Base-by-base conservation (phyloP, 2,113 vertebrate species). In the Sapayoa aenigma region DNA sequence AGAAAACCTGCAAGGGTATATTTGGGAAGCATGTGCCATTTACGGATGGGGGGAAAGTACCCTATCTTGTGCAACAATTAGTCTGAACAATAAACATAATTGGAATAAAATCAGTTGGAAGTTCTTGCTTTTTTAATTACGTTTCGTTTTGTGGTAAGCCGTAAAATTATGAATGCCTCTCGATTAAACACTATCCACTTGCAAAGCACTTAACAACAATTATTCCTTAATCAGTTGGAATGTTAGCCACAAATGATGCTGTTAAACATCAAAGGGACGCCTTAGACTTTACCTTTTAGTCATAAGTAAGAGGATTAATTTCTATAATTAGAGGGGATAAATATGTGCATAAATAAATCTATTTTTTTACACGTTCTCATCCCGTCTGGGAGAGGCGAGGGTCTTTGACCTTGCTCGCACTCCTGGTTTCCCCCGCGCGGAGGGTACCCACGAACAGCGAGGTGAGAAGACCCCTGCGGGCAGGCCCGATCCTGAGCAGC, bases 261-360 rank as follows among this genome's bases (percentile, higher is more conserved):
- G 97, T 97, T 97, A 97, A 96, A 97, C 98, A 98, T 98, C 98
- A 98, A 97, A 98, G 97, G 87, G 95, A 97, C 93, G 96, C 97
- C 93, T 97, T 91, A 93, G 78, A 97, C 86, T 78, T 97, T 98
- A 98, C 98, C 98, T 98, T 98, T 98, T 97, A 98, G 97, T 98
- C 97, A 90, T 96, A 98, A 97, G 96, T 97, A 97, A 98, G 98
- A 98, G 98, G 98, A 98, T 98, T 98, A 98, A 98, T 98, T 97
- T 98, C 97, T 97, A 89, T 98, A 97, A 98, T 98, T 98, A 98
- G 96, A 95, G 96, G 76, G 97, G 96, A 97, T 97, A 98, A 98
- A 98, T 98, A 98, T 97, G 98, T 97, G 97, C 97, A 97, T 98
- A 98, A 98, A 97, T 98, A 97, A 96, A 89, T 97, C 92, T 97